Evolutionary conservation across 1,140 invertebrate species (phyloP).

Genomic region (Holcopasites calliopsidis): DNA sequence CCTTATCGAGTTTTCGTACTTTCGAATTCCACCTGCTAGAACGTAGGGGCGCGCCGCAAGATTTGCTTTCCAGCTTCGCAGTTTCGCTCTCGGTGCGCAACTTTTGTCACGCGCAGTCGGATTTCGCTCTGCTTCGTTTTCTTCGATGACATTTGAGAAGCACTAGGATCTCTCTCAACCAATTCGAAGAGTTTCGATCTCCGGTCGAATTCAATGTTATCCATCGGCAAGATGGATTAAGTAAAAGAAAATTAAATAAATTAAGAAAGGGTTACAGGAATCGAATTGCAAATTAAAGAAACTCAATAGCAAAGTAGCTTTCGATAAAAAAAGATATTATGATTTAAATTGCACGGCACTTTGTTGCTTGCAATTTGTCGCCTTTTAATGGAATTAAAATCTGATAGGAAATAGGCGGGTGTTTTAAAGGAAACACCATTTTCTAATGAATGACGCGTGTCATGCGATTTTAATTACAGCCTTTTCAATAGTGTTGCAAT

Average conservation of each 20-base stretch:
- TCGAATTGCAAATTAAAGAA: neutral
- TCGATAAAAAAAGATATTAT: neutral
- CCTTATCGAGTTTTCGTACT: slow-evolving; percentile 61
- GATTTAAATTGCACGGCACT: neutral
- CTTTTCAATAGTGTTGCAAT: neutral
- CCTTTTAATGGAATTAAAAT: neutral
- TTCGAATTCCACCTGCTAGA: slow-evolving; percentile 48
- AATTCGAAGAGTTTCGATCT: too few species aligned
- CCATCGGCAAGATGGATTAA: too few species aligned
- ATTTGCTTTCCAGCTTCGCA: slow-evolving; percentile 52
- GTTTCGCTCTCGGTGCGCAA: slow-evolving; percentile 35
- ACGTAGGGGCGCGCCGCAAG: slow-evolving; percentile 19
- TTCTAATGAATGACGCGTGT: neutral
- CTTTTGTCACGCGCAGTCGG: slow-evolving; percentile 17
- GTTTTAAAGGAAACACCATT: slow-evolving; percentile 5
- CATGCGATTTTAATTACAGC: slow-evolving; percentile 11
- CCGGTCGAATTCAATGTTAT: too few species aligned
- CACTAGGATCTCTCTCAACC: neutral
- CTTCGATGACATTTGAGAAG: neutral
- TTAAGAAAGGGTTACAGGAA: too few species aligned
- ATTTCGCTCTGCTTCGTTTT: slow-evolving; percentile 8
- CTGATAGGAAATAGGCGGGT: neutral
- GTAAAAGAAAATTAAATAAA: too few species aligned
- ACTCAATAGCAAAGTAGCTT: neutral
- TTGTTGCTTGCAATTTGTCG: neutral